Evolutionary conservation across 2,797 vertebrate genomes (phyloP).

Genomic region (Falco concolor): DNA sequence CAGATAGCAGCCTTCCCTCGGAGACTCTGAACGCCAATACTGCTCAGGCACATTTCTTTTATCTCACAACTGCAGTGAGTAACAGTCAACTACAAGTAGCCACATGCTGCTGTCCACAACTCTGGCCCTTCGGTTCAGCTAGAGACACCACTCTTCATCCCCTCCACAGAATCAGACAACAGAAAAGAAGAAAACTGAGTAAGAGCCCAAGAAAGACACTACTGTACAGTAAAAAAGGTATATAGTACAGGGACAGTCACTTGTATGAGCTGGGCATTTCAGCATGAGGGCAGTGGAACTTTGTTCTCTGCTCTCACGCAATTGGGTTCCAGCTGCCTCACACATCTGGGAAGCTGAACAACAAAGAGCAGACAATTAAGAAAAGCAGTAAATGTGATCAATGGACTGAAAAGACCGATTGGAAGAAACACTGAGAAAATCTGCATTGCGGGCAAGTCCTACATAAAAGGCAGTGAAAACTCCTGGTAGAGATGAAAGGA

Average conservation of each 20-base stretch:
- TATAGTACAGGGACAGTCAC: not conserved
- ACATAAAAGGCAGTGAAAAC: not conserved
- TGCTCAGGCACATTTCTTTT: not conserved
- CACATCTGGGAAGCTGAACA: not conserved
- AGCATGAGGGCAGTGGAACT: not conserved
- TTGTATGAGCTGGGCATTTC: not conserved
- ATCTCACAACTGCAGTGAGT: not conserved
- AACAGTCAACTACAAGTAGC: not conserved
- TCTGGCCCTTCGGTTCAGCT: not conserved
- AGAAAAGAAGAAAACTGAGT: not conserved
- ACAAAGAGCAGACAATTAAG: not conserved
- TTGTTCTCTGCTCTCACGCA: not conserved
- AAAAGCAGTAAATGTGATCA: not conserved
- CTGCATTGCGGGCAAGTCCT: not conserved
- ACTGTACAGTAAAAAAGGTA: fast-evolving
- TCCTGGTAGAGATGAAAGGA: not conserved
- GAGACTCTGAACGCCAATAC: not conserved
- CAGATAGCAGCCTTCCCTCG: not conserved
- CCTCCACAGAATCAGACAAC: not conserved
- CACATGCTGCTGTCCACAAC: not conserved
- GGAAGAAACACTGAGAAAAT: not conserved
- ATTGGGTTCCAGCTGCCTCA: not conserved
- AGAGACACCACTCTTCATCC: not conserved
- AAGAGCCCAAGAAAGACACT: not conserved
- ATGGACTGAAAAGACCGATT: not conserved